phyloP scores from a whole-genome alignment of 1,140 invertebrate species.

The Meloidogyne exigua region DNA sequence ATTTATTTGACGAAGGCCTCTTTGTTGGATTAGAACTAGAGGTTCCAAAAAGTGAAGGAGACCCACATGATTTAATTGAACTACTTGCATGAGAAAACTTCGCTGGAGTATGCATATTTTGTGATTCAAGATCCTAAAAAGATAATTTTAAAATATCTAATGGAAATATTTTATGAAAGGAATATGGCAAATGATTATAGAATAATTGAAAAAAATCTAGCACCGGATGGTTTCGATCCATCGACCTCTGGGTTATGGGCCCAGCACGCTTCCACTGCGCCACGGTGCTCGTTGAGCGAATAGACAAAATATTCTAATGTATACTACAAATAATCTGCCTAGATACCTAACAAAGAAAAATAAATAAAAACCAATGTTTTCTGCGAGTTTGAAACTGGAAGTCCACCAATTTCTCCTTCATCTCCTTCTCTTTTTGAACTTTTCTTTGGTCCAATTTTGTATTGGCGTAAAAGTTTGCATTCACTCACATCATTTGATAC shows the following conservation, averaged over 20 bases:
- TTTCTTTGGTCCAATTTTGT: conserved; percentile 36
- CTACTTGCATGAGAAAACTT: conserved; percentile 11
- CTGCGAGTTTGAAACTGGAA: not conserved
- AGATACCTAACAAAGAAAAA: not conserved
- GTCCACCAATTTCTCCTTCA: not conserved
- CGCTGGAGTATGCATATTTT: not conserved
- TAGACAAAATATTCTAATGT: not conserved
- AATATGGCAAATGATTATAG: no score
- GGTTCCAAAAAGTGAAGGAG: not conserved
- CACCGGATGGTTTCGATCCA: conserved; percentile 93
- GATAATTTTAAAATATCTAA: no score
- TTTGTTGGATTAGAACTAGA: conserved; percentile 35
- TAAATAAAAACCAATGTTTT: not conserved
- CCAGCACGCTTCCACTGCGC: conserved; percentile 96
- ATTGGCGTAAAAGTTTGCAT: conserved; percentile 48
- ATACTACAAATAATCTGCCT: not conserved
- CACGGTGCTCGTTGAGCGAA: conserved; percentile 75
- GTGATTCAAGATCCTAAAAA: not conserved
- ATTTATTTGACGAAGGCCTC: conserved; percentile 13
- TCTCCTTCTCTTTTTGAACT: not conserved
- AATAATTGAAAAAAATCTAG: conserved; percentile 66
- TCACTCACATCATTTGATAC: conserved; percentile 23
- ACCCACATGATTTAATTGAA: not conserved
- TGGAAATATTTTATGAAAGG: no score
- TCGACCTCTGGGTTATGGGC: conserved; percentile 95